phyloP scores from a whole-genome alignment of 2,113 vertebrate genomes.

The Mohoua ochrocephala region DNA sequence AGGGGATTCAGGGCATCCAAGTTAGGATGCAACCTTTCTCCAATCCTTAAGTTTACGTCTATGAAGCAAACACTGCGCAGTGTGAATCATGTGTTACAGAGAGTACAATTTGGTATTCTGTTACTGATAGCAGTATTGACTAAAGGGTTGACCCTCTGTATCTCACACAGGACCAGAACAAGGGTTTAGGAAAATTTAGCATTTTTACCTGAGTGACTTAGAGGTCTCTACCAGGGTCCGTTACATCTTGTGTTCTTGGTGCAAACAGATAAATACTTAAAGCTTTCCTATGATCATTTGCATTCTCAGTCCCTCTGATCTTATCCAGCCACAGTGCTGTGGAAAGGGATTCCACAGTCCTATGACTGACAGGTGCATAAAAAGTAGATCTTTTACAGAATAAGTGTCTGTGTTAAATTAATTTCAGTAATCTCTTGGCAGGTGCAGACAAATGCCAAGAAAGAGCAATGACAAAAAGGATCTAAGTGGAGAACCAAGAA shows the following conservation, averaged over 20 bases:
- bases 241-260: not conserved
- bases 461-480: not conserved
- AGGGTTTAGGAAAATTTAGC: constrained; percentile 23
- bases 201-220: constrained; percentile 43
- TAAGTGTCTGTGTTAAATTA: not conserved
- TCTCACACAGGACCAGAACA: not conserved
- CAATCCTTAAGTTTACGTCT: not conserved
- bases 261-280: not conserved
- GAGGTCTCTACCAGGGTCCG: not conserved
- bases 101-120: not conserved
- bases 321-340: not conserved
- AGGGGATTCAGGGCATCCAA: not conserved
- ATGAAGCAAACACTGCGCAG: not conserved
- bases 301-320: not conserved
- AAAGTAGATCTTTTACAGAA: not conserved
- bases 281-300: not conserved
- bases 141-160: not conserved
- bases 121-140: not conserved
- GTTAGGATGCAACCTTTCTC: not conserved
- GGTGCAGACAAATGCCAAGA: not conserved
- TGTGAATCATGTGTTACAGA: not conserved
- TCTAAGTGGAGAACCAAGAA: not conserved
- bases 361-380: not conserved
- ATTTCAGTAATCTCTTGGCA: constrained; percentile 12
- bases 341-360: not conserved